Percentiles rank a stretch among this genome's conserved stretches.
phyloP scores from a whole-genome alignment of 2,888 invertebrate species.

The Polydrusus cervinus region DNA sequence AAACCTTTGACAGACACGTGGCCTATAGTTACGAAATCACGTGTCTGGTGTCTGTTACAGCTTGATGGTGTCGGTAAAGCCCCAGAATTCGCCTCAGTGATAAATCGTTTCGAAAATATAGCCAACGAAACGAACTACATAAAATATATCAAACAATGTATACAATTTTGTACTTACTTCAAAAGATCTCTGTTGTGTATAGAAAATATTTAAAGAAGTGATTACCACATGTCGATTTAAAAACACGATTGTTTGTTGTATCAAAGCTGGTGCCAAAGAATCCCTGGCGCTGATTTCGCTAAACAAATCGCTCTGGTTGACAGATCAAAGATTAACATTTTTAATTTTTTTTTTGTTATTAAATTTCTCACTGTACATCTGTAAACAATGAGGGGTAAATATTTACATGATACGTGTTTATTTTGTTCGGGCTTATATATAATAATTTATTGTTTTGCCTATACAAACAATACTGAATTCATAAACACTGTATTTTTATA shows the following conservation, averaged over 20 bases:
- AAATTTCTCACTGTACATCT: slow-evolving; percentile 50
- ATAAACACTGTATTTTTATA: slow-evolving; percentile 44
- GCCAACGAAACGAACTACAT: neutral
- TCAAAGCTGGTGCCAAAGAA: slow-evolving; percentile 39
- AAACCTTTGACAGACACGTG: too few relatives aligned
- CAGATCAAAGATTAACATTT: slow-evolving; percentile 54
- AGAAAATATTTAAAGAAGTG: slow-evolving; percentile 42
- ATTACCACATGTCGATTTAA: slow-evolving; percentile 51
- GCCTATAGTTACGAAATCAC: too few relatives aligned
- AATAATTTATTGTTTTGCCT: slow-evolving; percentile 53
- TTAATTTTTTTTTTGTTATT: slow-evolving; percentile 48
- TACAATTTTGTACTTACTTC: slow-evolving; percentile 38
- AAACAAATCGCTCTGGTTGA: slow-evolving; percentile 53
- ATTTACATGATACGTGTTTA: slow-evolving; percentile 52
- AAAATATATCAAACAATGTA: slow-evolving; percentile 3
- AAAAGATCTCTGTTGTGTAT: slow-evolving; percentile 38
- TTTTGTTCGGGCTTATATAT: slow-evolving; percentile 46
- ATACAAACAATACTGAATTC: slow-evolving; percentile 44
- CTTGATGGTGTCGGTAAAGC: too few relatives aligned
- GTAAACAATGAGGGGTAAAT: slow-evolving; percentile 55
- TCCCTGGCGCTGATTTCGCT: slow-evolving; percentile 46
- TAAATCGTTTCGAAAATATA: neutral
- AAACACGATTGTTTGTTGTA: slow-evolving; percentile 51
- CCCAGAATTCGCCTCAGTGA: neutral
- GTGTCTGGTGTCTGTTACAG: too few relatives aligned